Evolutionary conservation across 2,113 vertebrate genomes (phyloP).

Genomic region (Tachuris rubrigastra): DNA sequence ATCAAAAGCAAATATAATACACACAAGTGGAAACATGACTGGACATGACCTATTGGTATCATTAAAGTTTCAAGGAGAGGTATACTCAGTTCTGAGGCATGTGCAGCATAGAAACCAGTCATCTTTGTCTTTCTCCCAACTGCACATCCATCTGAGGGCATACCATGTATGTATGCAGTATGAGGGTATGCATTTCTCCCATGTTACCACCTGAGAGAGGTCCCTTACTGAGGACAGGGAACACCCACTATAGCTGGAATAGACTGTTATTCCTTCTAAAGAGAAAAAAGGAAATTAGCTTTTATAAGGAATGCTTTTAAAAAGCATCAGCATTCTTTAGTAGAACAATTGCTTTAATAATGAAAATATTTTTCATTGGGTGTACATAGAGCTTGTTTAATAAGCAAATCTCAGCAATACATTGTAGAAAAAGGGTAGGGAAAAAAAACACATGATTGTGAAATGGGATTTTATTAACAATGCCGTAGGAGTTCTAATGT

Average conservation of each 20-base stretch:
- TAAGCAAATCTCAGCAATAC: not conserved
- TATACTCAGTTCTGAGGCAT: not conserved
- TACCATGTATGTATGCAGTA: not conserved
- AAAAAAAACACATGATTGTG: accelerated
- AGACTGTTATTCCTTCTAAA: not conserved
- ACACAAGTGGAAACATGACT: not conserved
- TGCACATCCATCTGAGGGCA: accelerated
- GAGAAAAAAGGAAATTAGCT: not conserved
- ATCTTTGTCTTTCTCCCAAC: not conserved
- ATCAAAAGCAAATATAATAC: not conserved
- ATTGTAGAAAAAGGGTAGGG: not conserved
- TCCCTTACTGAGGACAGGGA: not conserved
- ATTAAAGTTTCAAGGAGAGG: not conserved
- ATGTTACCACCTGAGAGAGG: not conserved
- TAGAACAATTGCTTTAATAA: not conserved
- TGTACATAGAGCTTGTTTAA: not conserved
- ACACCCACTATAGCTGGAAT: not conserved
- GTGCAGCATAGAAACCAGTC: not conserved
- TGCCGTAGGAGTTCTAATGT: not conserved
- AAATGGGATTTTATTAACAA: not conserved
- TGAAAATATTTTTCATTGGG: not conserved
- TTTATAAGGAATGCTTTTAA: not conserved
- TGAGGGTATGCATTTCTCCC: not conserved
- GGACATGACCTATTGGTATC: not conserved
- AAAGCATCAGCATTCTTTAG: not conserved